phyloP scores from a whole-genome alignment of 2,888 invertebrate species.

The Epiblema foenella region DNA sequence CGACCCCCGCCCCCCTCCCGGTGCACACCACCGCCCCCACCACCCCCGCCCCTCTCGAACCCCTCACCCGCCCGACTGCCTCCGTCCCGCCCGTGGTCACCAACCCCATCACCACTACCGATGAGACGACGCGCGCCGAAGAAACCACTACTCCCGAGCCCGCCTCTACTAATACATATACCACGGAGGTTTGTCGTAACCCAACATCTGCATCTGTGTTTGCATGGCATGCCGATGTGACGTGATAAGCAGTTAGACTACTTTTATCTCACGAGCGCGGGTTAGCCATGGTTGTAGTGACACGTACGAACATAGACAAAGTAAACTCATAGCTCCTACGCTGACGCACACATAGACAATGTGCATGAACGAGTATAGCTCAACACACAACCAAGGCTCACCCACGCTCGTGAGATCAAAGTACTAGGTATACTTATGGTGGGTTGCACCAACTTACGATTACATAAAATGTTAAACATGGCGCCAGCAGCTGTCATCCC shows the following conservation, averaged over 20 bases:
- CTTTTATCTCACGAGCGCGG: no score
- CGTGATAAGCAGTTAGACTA: slow-evolving; percentile 45
- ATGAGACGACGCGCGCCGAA: slow-evolving; percentile 64
- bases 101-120: slow-evolving; percentile 55
- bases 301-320: no score
- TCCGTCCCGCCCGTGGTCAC: slow-evolving; percentile 46
- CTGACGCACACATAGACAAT: no score
- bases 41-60: slow-evolving; percentile 28
- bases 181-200: slow-evolving; percentile 82
- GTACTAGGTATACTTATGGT: no score
- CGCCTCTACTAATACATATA: slow-evolving; percentile 76
- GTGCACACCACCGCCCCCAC: slow-evolving; percentile 46
- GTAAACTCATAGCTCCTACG: no score
- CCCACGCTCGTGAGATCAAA: no score
- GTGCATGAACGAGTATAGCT: no score
- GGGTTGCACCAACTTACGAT: no score
- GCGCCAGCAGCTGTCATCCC: no score
- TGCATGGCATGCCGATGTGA: slow-evolving; percentile 53
- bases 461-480: no score
- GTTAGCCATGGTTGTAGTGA: no score
- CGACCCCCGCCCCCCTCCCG: slow-evolving; percentile 53
- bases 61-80: slow-evolving; percentile 46
- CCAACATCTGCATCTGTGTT: slow-evolving; percentile 65
- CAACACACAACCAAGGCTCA: no score
- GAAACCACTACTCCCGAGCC: slow-evolving; percentile 70